Conservation (phyloP, 2,113 vertebrate genomes). For the Paedocypris sp. region DNA sequence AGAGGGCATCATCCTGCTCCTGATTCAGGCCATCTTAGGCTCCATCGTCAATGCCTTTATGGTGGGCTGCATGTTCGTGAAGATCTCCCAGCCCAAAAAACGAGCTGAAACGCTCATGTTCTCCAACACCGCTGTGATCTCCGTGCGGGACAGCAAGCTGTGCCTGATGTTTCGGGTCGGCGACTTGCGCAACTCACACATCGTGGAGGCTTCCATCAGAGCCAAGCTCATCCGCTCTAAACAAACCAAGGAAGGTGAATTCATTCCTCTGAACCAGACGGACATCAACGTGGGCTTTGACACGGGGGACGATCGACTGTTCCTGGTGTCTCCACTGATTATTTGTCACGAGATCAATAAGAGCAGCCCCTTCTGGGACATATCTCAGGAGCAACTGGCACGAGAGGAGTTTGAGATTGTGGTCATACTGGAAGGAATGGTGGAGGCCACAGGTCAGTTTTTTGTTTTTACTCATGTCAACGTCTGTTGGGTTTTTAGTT, state of each 20-base stretch:
- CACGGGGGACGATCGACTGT: slow-evolving; percentile 76
- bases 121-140: slow-evolving; percentile 76
- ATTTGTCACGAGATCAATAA: slow-evolving; percentile 78
- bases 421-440: slow-evolving; percentile 80
- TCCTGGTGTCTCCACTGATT: slow-evolving; percentile 76
- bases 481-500: too few relatives aligned
- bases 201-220: slow-evolving; percentile 78
- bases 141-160: slow-evolving; percentile 66
- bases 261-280: slow-evolving; percentile 78
- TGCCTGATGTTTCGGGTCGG: slow-evolving; percentile 83
- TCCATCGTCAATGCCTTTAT: slow-evolving; percentile 84
- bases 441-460: slow-evolving; percentile 75
- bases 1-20: slow-evolving; percentile 70
- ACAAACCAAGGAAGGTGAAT: slow-evolving; percentile 79
- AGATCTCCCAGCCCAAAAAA: slow-evolving; percentile 83
- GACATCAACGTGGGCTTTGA: slow-evolving; percentile 79
- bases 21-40: slow-evolving; percentile 78
- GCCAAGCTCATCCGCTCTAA: slow-evolving; percentile 80
- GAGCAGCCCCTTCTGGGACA: slow-evolving; percentile 76
- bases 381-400: slow-evolving; percentile 64
- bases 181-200: slow-evolving; percentile 77
- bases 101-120: slow-evolving; percentile 76
- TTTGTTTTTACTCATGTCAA: too few relatives aligned
- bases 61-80: slow-evolving; percentile 85
- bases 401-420: slow-evolving; percentile 77